Evolutionary conservation across 92 coral and sea anemone species (phyloP).

Genomic region (Plumapathes pennacea): DNA sequence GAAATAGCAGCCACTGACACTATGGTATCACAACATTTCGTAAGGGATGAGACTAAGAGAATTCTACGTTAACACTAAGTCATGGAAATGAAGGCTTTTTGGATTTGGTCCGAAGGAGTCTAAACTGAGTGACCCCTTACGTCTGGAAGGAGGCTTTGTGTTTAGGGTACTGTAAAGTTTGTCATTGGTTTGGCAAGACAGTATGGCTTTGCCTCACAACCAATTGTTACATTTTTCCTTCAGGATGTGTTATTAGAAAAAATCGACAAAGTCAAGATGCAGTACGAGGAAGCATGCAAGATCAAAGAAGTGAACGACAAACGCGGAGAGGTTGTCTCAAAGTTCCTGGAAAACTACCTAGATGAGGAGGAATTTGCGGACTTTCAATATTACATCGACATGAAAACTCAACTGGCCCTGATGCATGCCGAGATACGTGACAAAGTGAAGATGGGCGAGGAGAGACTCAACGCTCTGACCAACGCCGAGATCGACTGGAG

Average conservation of each 20-base stretch:
- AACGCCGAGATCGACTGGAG: constrained; percentile 96
- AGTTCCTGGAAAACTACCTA: constrained; percentile 81
- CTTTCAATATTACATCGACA: constrained; percentile 96
- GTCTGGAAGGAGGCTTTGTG: too few relatives aligned
- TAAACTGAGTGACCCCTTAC: too few relatives aligned
- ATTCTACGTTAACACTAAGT: too few relatives aligned
- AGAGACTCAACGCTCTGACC: constrained; percentile 74
- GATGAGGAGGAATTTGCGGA: constrained; percentile 94
- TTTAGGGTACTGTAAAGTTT: background rate
- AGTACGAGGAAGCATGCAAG: constrained; percentile 93
- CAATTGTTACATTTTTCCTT: background rate
- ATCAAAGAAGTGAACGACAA: constrained; percentile 97
- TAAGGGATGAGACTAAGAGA: too few relatives aligned
- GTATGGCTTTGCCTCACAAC: background rate
- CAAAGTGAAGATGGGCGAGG: constrained; percentile 97
- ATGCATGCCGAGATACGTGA: constrained; percentile 98
- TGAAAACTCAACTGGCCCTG: constrained; percentile 96
- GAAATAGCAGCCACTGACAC: too few relatives aligned
- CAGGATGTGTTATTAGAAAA: constrained; percentile 87
- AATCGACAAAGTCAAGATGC: constrained; percentile 86
- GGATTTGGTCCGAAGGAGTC: too few relatives aligned
- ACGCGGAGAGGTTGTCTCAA: constrained; percentile 91
- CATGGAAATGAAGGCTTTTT: too few relatives aligned
- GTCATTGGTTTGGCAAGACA: background rate
- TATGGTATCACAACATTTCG: too few relatives aligned